Evolutionary conservation across 1,140 invertebrate species (phyloP), one percentile per base, ranked within the genome.

Genomic region (Andricus grossulariae): DNA sequence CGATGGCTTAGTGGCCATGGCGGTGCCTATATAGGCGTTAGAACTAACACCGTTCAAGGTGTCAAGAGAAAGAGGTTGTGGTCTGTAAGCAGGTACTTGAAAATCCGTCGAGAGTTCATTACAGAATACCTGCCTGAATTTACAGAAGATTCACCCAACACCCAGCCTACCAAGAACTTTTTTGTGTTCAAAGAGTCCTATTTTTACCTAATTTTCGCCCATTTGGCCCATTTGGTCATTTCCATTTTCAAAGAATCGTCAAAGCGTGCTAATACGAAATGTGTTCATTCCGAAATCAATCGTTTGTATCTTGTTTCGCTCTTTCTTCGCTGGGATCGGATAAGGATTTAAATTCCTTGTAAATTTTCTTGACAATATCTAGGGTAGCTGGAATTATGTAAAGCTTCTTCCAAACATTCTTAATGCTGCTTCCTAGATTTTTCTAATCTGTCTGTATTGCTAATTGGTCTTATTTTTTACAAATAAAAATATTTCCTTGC

Each of bases 31-130:
- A 81, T 74, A 89, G 89, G 90, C 88, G 90, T 90, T 87, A 91
- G 88, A 90, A 88, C 89, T 91, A 91, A 91, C 89, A 90, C 90
- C 86, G 89, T 90, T 87, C 88, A 89, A 87, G 88, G 88, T 89
- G 87, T 89, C 87, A 90, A 90, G 85, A 84, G 80, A 88, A 91
- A 88, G 87, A 88, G 83, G 85, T 87, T 85, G 83, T 80, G 82
- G 66, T 76, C 75, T 80, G 77, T 74, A 66, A 66, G 76, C 84
- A 85, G 87, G 86, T 87, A 89, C 86, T 86, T 75, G 79, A 84
- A 72, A 57, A 75, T 55, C 66, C 77, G 51, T 77, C 51, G 19
- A 79, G 73, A 79, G 77, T 84, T 84, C 81, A 80, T 84, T 84
- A 84, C 80, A 74, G 54, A 39, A 66, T 66, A 66, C 60, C 60